A percentile compares a stretch with the other conserved stretches of the same genome.
Conservation (phyloP, 2,888 invertebrate species). For the Hololepta plana region DNA sequence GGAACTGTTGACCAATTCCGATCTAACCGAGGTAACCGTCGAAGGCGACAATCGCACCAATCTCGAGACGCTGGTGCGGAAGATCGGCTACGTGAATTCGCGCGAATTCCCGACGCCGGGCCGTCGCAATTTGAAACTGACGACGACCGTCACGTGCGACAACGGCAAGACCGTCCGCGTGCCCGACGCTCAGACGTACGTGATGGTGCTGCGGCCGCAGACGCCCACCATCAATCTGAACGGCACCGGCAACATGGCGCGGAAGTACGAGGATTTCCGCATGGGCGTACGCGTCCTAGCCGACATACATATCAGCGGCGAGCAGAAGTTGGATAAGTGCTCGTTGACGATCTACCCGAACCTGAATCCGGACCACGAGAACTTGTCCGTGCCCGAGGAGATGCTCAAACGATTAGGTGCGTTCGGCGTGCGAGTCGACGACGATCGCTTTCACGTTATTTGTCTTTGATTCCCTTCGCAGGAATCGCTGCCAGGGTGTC, state of each 20-base stretch:
- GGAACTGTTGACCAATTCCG: constrained; percentile 54
- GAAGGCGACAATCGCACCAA: constrained; percentile 83
- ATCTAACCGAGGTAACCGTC: constrained; percentile 75
- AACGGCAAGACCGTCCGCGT: constrained; percentile 53
- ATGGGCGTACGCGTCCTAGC: constrained; percentile 78
- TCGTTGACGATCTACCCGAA: constrained; percentile 88
- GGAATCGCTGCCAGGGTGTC: constrained; percentile 59
- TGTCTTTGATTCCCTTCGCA: constrained; percentile 7
- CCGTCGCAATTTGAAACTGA: constrained; percentile 65
- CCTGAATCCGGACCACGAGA: constrained; percentile 90
- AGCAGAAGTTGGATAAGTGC: constrained; percentile 77
- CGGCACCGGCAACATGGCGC: constrained; percentile 65
- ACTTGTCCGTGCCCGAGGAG: constrained; percentile 54
- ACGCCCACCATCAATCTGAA: constrained; percentile 69
- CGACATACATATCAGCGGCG: constrained; percentile 58
- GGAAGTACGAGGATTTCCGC: constrained; percentile 71
- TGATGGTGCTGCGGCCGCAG: constrained; percentile 74
- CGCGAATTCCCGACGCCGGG: constrained; percentile 91
- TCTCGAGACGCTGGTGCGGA: constrained; percentile 67
- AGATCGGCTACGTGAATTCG: constrained; percentile 83
- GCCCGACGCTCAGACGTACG: constrained; percentile 62
- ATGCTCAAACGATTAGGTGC: constrained; percentile 51
- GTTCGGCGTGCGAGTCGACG: constrained; percentile 1
- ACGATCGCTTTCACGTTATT: not conserved
- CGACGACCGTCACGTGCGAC: constrained; percentile 61